phyloP scores from a whole-genome alignment of 2,888 invertebrate species.

The Drosophila melanocephala region DNA sequence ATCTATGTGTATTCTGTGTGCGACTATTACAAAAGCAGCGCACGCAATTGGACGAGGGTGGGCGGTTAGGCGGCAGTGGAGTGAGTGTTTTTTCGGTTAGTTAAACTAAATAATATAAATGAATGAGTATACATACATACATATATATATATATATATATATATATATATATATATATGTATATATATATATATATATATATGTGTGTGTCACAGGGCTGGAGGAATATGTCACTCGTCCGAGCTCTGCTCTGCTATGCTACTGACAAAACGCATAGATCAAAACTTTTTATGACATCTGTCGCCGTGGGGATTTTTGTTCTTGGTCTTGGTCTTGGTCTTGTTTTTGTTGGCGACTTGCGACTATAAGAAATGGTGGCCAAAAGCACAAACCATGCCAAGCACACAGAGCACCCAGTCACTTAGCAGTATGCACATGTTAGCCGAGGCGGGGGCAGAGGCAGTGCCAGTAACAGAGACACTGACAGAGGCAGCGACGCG shows the following conservation, averaged over 20 bases:
- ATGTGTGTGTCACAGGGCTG: conserved; percentile 54
- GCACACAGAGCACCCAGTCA: conserved; percentile 24
- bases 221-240: conserved; percentile 65
- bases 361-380: conserved; percentile 58
- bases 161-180: conserved; percentile 61
- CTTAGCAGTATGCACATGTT: conserved; percentile 54
- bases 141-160: conserved; percentile 59
- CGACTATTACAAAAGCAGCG: conserved; percentile 50
- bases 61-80: not conserved
- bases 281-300: conserved; percentile 46
- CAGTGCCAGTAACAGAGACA: conserved; percentile 21
- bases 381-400: conserved; percentile 50
- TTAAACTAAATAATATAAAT: conserved; percentile 77
- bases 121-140: conserved; percentile 58
- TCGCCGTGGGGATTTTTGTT: conserved; percentile 38
- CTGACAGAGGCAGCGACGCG: conserved; percentile 22
- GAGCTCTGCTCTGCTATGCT: conserved; percentile 20
- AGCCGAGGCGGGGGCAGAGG: conserved; percentile 1
- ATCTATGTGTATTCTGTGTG: conserved; percentile 12
- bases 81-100: conserved; percentile 31
- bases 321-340: conserved; percentile 16
- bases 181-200: conserved; percentile 61
- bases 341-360: conserved; percentile 10
- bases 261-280: conserved; percentile 61
- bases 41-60: conserved; percentile 66